Evolutionary conservation across 2,113 vertebrate genomes (phyloP).

Genomic region (Probosciger aterrimus): DNA sequence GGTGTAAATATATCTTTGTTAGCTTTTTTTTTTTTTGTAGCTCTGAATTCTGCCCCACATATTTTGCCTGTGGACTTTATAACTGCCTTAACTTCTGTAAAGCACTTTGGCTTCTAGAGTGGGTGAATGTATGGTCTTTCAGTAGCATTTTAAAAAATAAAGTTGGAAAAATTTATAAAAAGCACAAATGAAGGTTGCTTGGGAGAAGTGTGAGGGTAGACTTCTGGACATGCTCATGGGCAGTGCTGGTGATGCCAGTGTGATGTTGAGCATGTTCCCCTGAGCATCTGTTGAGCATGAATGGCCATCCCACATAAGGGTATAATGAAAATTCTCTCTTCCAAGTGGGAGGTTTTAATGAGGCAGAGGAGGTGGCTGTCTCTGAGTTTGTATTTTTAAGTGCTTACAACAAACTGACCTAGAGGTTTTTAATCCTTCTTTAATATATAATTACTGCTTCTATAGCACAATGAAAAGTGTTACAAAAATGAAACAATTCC

Average conservation of each 20-base stretch:
- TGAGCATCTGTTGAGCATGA: not conserved
- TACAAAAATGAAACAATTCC: not conserved
- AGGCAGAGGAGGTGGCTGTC: not conserved
- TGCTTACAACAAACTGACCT: not conserved
- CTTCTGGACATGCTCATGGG: not conserved
- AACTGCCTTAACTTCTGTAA: not conserved
- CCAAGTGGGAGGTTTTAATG: not conserved
- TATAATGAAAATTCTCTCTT: not conserved
- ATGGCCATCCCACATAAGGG: not conserved
- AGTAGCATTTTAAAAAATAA: not conserved
- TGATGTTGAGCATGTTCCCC: not conserved
- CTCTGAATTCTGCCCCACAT: not conserved
- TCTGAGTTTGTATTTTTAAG: not conserved
- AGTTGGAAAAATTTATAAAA: not conserved
- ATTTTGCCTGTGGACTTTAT: not conserved
- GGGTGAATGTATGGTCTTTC: not conserved
- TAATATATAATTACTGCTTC: not conserved
- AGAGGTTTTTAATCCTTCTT: not conserved
- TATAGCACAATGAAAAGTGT: not conserved
- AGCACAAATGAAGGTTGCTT: not conserved
- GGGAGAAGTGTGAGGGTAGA: not conserved
- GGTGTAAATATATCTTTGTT: not conserved
- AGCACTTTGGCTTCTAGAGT: not conserved
- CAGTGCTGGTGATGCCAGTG: not conserved
- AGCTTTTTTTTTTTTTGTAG: not conserved